Percentiles rank a stretch among this genome's conserved stretches.
phyloP scores from a whole-genome alignment of 2,113 vertebrate species.

The Sigmodon hispidus region DNA sequence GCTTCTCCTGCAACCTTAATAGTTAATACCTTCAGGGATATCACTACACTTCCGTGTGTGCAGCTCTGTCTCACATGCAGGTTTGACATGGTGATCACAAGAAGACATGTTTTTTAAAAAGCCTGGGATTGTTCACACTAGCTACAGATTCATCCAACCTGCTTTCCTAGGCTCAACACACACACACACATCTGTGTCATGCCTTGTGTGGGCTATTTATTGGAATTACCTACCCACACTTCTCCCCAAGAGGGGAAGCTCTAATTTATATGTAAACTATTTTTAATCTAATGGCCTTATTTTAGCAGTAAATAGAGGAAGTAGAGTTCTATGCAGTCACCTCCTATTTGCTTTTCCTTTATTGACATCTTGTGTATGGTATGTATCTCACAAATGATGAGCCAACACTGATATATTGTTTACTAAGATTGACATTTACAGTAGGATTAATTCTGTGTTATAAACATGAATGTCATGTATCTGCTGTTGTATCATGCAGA shows the following conservation, averaged over 20 bases:
- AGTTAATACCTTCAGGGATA: background rate
- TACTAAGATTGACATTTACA: background rate
- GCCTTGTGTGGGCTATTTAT: background rate
- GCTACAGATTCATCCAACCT: background rate
- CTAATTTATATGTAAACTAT: background rate
- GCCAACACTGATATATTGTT: background rate
- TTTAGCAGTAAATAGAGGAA: background rate
- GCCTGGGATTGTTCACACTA: background rate
- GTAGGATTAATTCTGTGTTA: background rate
- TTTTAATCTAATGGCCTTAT: background rate
- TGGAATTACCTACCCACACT: background rate
- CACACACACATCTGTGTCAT: background rate
- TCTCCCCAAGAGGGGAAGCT: background rate
- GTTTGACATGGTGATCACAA: background rate
- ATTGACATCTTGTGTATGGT: background rate
- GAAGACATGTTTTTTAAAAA: background rate
- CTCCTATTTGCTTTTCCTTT: background rate
- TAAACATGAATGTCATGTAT: background rate
- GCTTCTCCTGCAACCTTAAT: background rate
- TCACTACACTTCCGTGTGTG: background rate
- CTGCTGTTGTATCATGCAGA: background rate
- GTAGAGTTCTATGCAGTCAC: background rate
- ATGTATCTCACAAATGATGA: background rate
- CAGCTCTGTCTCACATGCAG: background rate
- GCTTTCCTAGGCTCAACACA: background rate